Evolutionary conservation across 2,113 vertebrate species (phyloP).

Genomic region (Syngnathoides biaculeatus): DNA sequence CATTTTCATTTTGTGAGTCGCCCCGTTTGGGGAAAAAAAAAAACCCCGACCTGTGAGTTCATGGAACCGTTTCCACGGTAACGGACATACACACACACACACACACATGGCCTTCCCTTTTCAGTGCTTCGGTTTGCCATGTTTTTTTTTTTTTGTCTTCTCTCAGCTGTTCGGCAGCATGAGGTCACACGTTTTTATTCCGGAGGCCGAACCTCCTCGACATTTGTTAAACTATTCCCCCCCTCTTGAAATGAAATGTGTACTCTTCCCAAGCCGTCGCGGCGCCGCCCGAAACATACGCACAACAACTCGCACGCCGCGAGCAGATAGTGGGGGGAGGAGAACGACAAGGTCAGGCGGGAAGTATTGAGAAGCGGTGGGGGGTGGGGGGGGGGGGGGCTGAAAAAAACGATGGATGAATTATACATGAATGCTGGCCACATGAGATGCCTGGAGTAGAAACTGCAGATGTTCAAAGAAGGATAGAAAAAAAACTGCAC

Average conservation of each 20-base stretch:
- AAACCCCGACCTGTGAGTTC: slow-evolving; percentile 58
- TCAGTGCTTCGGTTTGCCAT: slow-evolving; percentile 40
- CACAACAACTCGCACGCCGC: too few relatives aligned
- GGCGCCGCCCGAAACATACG: too few relatives aligned
- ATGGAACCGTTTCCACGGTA: slow-evolving; percentile 68
- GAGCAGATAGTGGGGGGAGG: slow-evolving; percentile 24
- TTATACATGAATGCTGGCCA: slow-evolving; percentile 50
- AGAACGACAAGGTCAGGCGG: slow-evolving; percentile 42
- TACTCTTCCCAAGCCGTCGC: slow-evolving; percentile 37
- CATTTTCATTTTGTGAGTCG: slow-evolving; percentile 43
- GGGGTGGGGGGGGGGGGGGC: too few relatives aligned
- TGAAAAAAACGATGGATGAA: slow-evolving; percentile 48
- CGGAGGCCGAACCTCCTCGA: background rate
- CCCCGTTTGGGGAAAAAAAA: slow-evolving; percentile 53
- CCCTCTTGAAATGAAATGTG: slow-evolving; percentile 26
- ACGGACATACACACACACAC: slow-evolving; percentile 43
- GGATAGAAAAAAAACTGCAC: slow-evolving; percentile 19
- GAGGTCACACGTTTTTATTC: slow-evolving; percentile 47
- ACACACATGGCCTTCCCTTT: slow-evolving; percentile 48
- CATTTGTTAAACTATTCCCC: background rate
- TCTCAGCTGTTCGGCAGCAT: slow-evolving; percentile 21
- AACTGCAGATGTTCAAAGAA: slow-evolving; percentile 47
- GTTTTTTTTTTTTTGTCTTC: slow-evolving; percentile 30
- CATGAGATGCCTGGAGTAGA: slow-evolving; percentile 30
- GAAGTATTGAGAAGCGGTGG: slow-evolving; percentile 57